phyloP scores from a whole-genome alignment of 2,888 invertebrate genomes.

The Rhagium mordax region DNA sequence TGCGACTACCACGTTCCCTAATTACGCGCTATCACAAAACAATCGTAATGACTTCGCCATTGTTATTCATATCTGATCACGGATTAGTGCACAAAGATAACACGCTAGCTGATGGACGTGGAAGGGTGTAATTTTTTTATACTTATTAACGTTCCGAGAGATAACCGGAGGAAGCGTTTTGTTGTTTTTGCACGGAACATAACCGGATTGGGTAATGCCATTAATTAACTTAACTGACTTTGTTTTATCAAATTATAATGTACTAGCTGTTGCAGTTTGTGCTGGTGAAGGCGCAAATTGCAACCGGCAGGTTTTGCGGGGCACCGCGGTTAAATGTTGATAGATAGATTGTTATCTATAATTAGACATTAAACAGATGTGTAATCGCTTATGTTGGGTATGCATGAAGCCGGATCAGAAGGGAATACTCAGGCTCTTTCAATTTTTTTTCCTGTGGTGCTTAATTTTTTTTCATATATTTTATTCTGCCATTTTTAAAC shows the following conservation, averaged over 20 bases:
- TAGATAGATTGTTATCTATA: constrained; percentile 19
- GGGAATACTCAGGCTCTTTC: too few relatives aligned
- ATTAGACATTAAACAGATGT: constrained; percentile 6
- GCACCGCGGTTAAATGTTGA: background rate
- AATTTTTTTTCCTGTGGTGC: too few relatives aligned
- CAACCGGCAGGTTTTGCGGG: background rate
- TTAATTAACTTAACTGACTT: background rate
- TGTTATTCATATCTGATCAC: background rate
- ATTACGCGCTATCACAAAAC: background rate
- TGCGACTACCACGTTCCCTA: background rate
- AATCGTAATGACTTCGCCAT: background rate
- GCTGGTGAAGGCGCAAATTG: background rate
- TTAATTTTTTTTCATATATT: too few relatives aligned
- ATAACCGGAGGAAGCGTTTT: background rate
- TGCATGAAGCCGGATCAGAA: too few relatives aligned
- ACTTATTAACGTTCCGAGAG: background rate
- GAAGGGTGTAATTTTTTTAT: background rate
- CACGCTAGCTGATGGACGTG: background rate
- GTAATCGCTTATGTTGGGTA: background rate
- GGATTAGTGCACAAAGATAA: background rate
- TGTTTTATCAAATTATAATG: background rate
- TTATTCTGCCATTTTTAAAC: too few relatives aligned
- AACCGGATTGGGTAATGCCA: background rate
- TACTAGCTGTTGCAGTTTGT: background rate
- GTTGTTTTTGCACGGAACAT: background rate